These are phyloP conservation scores for Neoseiulus cucumeris DNA, from an alignment of 1,140 invertebrate species.

Conservation along the genomic window DNA sequence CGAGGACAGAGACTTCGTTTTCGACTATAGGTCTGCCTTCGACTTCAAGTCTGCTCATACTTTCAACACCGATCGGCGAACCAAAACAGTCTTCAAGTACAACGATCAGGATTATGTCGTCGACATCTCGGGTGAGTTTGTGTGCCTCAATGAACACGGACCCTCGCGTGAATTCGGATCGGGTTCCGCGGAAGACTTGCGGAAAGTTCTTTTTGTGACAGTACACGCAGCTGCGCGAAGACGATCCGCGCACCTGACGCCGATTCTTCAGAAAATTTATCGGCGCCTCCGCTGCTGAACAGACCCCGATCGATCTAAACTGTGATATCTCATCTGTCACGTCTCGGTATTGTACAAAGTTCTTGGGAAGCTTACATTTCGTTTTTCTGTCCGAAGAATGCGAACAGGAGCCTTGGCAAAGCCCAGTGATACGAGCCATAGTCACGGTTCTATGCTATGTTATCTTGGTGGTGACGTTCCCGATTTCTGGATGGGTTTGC, in stretches of 20 bases:
- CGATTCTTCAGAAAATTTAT: too few species aligned
- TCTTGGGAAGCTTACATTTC: too few species aligned
- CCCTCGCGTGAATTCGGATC: too few species aligned
- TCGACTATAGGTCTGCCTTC: constrained; percentile 5
- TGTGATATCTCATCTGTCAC: too few species aligned
- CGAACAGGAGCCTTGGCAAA: constrained; percentile 2
- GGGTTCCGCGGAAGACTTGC: too few species aligned
- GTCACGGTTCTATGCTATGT: constrained; percentile 9
- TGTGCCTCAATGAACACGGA: not conserved
- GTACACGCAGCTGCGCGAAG: too few species aligned
- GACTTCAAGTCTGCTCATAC: constrained; percentile 7
- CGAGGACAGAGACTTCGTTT: not conserved
- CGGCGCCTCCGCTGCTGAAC: too few species aligned
- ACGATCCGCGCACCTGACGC: too few species aligned
- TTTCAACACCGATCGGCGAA: not conserved
- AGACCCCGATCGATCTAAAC: too few species aligned
- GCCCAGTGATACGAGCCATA: not conserved
- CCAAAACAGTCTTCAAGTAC: constrained; percentile 2
- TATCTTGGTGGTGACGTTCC: not conserved
- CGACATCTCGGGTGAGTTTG: not conserved
- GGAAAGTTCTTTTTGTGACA: too few species aligned
- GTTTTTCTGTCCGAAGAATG: not conserved
- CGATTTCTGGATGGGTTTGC: not conserved
- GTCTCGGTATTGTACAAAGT: too few species aligned
- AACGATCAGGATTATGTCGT: not conserved